phyloP scores from a whole-genome alignment of 2,888 invertebrate species.

The Cryptocephalus primarius region DNA sequence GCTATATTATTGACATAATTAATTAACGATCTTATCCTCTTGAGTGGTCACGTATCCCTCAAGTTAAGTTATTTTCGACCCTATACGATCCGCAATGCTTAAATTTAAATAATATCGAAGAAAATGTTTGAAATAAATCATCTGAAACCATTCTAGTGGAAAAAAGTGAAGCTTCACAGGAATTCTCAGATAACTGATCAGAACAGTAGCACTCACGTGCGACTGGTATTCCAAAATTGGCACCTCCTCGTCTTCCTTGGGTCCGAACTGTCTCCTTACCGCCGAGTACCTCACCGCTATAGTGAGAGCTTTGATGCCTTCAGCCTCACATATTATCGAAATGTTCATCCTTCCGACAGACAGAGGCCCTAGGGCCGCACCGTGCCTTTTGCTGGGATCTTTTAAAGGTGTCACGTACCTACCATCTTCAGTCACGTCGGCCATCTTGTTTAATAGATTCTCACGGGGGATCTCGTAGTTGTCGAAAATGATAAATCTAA shows the following conservation, averaged over 20 bases:
- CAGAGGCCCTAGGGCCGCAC: slow-evolving; percentile 71
- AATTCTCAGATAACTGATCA: too few species aligned
- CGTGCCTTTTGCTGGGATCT: slow-evolving; percentile 75
- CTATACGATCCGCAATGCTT: too few species aligned
- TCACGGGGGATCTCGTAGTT: slow-evolving; percentile 72
- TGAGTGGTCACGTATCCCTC: too few species aligned
- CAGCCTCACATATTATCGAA: slow-evolving; percentile 47
- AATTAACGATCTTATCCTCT: too few species aligned
- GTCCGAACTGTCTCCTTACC: slow-evolving; percentile 80
- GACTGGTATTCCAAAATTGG: slow-evolving; percentile 88
- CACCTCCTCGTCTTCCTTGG: slow-evolving; percentile 57
- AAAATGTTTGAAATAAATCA: too few species aligned
- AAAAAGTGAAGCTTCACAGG: too few species aligned
- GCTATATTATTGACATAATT: too few species aligned
- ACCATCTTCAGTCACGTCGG: slow-evolving; percentile 77
- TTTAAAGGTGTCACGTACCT: slow-evolving; percentile 69
- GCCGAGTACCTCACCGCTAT: slow-evolving; percentile 84
- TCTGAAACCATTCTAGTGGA: too few species aligned
- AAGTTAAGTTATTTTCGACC: too few species aligned
- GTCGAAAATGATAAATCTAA: slow-evolving; percentile 62
- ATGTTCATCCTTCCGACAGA: slow-evolving; percentile 78
- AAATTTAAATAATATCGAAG: too few species aligned
- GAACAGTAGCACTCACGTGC: slow-evolving; percentile 62
- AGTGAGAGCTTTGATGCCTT: slow-evolving; percentile 61
- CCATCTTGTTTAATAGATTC: slow-evolving; percentile 71